Evolutionary conservation across 2,797 vertebrate species (phyloP), one percentile per base, ranked within the genome.

Genomic region (Pseudopleuronectes americanus): DNA sequence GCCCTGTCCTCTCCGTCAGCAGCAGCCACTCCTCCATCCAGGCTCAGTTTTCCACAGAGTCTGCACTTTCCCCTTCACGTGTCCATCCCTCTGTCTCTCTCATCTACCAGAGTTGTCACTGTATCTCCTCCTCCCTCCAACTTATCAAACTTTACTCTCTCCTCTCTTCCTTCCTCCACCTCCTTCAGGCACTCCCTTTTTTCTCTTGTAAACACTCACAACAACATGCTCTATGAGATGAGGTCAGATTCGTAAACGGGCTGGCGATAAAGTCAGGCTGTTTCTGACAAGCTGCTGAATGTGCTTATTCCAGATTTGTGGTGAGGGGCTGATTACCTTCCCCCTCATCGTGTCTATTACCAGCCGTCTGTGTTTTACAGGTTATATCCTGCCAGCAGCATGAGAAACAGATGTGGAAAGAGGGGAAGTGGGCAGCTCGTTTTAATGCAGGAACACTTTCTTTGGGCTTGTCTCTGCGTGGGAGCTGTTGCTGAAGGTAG

Each of bases 381-480:
- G 74, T 88, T 87, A 85, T 83, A 88, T 92, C 90, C 90, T 91
- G 91, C 74, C 76, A 23, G 53, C 63, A 43, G 78, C 87, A 93
- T 92, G 78, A 90, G 86, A 93, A 92, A 77, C 93, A 94, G 90
- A 93, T 94, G 93, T 90, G 79, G 36, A 51, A 63, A 45, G 36
- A 38, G 74, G 61, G 85, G 84, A 91, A 91, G 70, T 41, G 60
- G 65, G 88, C 78, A 83, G 74, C 74, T 84, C 65, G 66, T 80
- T 83, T 87, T 70, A 83, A 68, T 80, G 57, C 22, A 59, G 65
- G 33, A 79, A 69, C 60, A 62, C 51, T 78, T 67, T 85, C 72
- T 60, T 72, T 81, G 62, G 48, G 59, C 57, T 71, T 67, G 36
- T 75, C 64, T 71, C 63, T 67, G 79, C 23, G 1, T 77, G 72